Evolutionary conservation across 2,113 vertebrate genomes (phyloP).

Genomic region (Myrmophylax atrothorax): DNA sequence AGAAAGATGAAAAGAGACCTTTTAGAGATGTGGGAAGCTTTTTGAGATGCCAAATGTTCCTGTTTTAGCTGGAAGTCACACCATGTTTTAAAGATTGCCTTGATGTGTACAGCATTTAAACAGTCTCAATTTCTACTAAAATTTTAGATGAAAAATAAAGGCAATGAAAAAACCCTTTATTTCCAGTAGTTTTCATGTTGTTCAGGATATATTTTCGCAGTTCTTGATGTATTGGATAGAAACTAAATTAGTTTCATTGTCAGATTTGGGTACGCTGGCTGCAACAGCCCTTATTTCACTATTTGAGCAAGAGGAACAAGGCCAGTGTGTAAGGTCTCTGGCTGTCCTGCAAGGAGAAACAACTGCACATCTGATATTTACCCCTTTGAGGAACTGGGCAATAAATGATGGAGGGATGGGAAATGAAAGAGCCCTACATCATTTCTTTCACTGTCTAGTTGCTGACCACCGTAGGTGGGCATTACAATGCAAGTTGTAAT

Average conservation of each 20-base stretch:
- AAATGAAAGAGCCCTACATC: not conserved
- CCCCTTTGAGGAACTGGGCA: not conserved
- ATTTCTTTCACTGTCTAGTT: not conserved
- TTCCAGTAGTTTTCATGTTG: not conserved
- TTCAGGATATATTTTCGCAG: not conserved
- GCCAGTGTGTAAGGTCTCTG: not conserved
- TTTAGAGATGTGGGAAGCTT: not conserved
- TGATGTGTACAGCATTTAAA: not conserved
- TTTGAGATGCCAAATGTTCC: not conserved
- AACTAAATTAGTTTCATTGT: not conserved
- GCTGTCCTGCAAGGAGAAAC: not conserved
- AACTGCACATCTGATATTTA: not conserved
- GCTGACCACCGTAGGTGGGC: not conserved
- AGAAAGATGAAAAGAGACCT: not conserved
- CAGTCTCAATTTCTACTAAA: not conserved
- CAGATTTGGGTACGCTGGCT: not conserved
- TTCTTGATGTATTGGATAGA: not conserved
- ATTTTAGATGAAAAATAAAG: conserved; percentile 26
- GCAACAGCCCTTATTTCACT: not conserved
- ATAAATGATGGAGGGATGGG: not conserved
- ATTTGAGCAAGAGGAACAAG: not conserved
- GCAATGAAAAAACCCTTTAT: not conserved
- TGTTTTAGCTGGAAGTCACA: not conserved
- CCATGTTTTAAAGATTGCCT: not conserved
- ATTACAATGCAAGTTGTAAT: not conserved